Evolutionary conservation across 2,113 vertebrate genomes (phyloP).

Genomic region (Burhinus oedicnemus): DNA sequence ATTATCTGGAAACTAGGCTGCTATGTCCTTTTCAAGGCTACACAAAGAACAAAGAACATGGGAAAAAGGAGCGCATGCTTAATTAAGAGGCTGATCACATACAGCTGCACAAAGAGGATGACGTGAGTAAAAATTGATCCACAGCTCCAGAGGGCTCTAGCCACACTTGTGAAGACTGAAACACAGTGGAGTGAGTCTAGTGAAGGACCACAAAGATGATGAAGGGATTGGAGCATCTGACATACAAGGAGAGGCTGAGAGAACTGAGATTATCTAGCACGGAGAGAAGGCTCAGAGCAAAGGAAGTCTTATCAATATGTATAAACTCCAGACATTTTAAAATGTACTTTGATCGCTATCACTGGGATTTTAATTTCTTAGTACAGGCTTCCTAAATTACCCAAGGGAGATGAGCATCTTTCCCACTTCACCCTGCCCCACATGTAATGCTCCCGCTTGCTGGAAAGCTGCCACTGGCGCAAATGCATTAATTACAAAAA

Average conservation of each 20-base stretch:
- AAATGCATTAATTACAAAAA: not conserved
- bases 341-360: not conserved
- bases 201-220: not conserved
- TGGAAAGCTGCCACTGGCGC: not conserved
- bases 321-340: not conserved
- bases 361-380: not conserved
- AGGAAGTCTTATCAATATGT: not conserved
- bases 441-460: not conserved
- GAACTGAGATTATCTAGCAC: not conserved
- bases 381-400: not conserved
- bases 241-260: not conserved
- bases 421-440: not conserved
- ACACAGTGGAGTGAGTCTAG: not conserved
- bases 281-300: not conserved
- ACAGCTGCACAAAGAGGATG: not conserved
- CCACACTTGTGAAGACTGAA: not conserved
- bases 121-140: not conserved
- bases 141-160: not conserved
- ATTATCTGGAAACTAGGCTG: not conserved
- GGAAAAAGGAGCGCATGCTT: not conserved
- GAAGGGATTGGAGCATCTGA: not conserved
- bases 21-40: not conserved
- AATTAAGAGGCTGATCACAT: conserved; percentile 3
- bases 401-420: not conserved
- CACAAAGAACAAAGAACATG: not conserved